Base-by-base conservation (phyloP, 37 sponge, comb jelly and placozoan species). In the Agelas oroides region DNA sequence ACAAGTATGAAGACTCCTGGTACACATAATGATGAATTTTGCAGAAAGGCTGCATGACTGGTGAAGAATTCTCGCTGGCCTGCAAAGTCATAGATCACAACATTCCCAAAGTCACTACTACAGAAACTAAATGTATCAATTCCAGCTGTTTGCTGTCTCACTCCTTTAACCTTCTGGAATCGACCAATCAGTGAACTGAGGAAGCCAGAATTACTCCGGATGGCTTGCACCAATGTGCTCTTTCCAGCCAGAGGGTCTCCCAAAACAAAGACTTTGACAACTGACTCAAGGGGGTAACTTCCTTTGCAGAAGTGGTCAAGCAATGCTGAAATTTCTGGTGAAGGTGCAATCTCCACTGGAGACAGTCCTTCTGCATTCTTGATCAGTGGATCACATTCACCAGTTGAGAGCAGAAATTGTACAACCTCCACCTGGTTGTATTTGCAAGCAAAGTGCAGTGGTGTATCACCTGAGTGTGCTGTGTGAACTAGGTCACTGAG, bases 11-110 rank as follows among this genome's bases (percentile, higher is more conserved):
- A 70, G 34, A 70, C 19, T 20, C 59, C 57, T 23, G 82, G 39
- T 17, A 27, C 3, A 5, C 11, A 12, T 2, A 5, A 27, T 2
- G 28, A 28, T 6, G 28, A n/a, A 62, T 28, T 62, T 27, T 62
- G 27, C 64, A 62, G 5, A 11, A 62, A n/a, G 11, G 46, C 46
- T 27, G 71, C 33, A 32, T 82, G 82, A 38, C 72, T 70, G 1
- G 66, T 55, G 72, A 70, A 70, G 71, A 70, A 82, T 25, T 82
- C 82, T 19, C 46, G 1, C 28, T 82, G 82, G 13, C 82, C 82
- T n/a, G 82, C 82, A 70, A 82, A 82, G 31, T 82, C 82, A 67
- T 56, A 82, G 19, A 82, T n/a, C 28, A 82, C 19, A 21, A 82
- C 71, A 21, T 68, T 33, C 19, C 82, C 82, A 57, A 70, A 71